phyloP scores from a whole-genome alignment of 2,797 vertebrate genomes.

The Enoplosus armatus region DNA sequence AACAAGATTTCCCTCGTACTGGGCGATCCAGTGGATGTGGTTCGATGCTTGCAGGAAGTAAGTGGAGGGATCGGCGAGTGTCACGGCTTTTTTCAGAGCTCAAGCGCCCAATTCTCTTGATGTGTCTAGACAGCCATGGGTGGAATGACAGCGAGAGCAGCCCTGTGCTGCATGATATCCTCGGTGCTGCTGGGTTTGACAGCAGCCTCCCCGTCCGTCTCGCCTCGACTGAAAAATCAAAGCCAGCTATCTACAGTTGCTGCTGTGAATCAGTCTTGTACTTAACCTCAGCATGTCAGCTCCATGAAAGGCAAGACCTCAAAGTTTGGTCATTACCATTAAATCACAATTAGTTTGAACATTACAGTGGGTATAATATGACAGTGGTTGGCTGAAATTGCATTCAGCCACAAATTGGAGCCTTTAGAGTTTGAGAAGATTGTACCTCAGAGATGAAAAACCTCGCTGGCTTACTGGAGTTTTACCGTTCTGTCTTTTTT shows the following conservation, averaged over 20 bases:
- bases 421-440: conserved; percentile 12
- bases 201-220: conserved; percentile 10
- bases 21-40: conserved; percentile 3
- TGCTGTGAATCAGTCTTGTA: neutral
- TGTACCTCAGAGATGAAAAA: conserved; percentile 26
- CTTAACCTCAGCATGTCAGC: neutral
- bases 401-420: neutral
- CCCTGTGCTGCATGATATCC: conserved; percentile 17
- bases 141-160: conserved; percentile 27
- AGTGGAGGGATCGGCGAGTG: conserved; percentile 12
- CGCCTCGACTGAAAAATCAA: conserved; percentile 11
- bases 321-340: neutral
- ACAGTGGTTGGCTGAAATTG: neutral
- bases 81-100: conserved; percentile 8
- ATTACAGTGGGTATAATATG: neutral
- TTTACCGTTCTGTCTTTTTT: conserved; percentile 34
- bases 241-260: conserved; percentile 13
- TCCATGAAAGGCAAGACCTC: neutral
- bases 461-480: neutral
- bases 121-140: conserved; percentile 42
- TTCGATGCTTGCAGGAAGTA: conserved; percentile 29
- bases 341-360: conserved; percentile 6
- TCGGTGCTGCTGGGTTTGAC: conserved; percentile 35
- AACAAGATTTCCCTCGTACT: conserved; percentile 3
- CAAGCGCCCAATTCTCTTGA: conserved; percentile 26